These are phyloP conservation scores for Heliopora coerulea DNA, from an alignment of 92 coral and sea anemone species.

Conservation along the genomic window DNA sequence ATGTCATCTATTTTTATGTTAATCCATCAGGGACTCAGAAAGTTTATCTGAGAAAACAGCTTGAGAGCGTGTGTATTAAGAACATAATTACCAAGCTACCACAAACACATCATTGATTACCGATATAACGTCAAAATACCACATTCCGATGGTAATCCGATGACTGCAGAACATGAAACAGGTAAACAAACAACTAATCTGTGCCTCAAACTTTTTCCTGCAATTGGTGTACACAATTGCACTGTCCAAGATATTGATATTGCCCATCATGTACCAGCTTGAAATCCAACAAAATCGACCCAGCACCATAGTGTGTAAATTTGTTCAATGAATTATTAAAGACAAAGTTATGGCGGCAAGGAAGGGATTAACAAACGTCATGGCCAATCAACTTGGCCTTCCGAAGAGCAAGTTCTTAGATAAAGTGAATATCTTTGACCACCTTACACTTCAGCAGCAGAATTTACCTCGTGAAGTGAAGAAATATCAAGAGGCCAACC, in stretches of 20 bases:
- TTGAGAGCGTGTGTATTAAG: no score
- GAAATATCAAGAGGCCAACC: constrained; percentile 40
- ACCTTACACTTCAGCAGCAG: constrained; percentile 49
- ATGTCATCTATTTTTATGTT: no score
- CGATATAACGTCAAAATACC: constrained; percentile 46
- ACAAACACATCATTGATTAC: no score
- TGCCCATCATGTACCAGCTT: constrained; percentile 44
- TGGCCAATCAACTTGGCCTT: constrained; percentile 34
- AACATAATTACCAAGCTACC: no score
- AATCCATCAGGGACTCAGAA: no score
- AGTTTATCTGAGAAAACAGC: no score
- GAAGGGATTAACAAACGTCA: constrained; percentile 26
- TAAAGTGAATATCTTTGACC: constrained; percentile 43
- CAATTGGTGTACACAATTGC: constrained; percentile 31
- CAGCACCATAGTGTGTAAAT: constrained; percentile 47
- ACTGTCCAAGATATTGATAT: constrained; percentile 51
- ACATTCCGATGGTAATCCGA: constrained; percentile 41
- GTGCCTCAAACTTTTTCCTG: constrained; percentile 42
- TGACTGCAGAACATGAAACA: constrained; percentile 8
- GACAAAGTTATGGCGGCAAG: constrained; percentile 51
- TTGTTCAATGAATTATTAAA: constrained; percentile 41
- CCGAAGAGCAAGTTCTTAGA: neutral
- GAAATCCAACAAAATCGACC: constrained; percentile 33
- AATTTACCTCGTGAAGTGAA: constrained; percentile 48
- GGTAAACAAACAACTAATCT: constrained; percentile 43